phyloP scores from a whole-genome alignment of 2,888 invertebrate species.

The Blomia tropicalis region DNA sequence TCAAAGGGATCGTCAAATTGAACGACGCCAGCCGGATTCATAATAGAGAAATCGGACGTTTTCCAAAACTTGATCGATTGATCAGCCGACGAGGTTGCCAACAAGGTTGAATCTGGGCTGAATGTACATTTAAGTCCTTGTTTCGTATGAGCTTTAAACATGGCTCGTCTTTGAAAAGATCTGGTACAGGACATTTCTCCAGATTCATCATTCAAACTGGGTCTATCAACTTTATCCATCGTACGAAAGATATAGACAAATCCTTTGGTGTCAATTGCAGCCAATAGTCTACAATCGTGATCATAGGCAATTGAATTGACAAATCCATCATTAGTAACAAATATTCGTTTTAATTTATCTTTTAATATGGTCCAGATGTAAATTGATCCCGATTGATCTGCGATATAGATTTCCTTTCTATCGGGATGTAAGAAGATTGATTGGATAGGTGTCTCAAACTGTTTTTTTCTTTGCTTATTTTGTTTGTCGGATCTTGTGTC shows the following conservation, averaged over 20 bases:
- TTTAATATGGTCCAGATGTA: slow-evolving; percentile 75
- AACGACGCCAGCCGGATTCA: slow-evolving; percentile 1
- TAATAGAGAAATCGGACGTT: slow-evolving; percentile 43
- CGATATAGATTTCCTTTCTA: slow-evolving; percentile 84
- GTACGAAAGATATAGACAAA: slow-evolving; percentile 24
- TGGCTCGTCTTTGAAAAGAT: slow-evolving; percentile 37
- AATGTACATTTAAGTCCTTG: slow-evolving; percentile 84
- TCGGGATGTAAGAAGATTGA: slow-evolving; percentile 88
- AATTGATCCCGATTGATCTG: slow-evolving; percentile 83
- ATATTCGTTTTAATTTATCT: slow-evolving; percentile 35
- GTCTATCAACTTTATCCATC: not conserved
- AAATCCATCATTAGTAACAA: slow-evolving; percentile 55
- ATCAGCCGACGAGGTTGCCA: slow-evolving; percentile 90
- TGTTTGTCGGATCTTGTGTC: slow-evolving; percentile 66
- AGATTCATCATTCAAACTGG: not conserved
- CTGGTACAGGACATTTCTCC: not conserved
- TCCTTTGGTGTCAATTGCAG: slow-evolving; percentile 74
- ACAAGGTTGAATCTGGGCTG: slow-evolving; percentile 72
- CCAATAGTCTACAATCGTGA: slow-evolving; percentile 67
- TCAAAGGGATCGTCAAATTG: slow-evolving; percentile 10
- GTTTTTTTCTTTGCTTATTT: slow-evolving; percentile 75
- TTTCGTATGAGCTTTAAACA: slow-evolving; percentile 62
- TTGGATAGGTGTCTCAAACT: slow-evolving; percentile 76
- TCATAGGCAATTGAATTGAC: slow-evolving; percentile 81
- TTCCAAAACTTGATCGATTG: slow-evolving; percentile 78